phyloP scores from a whole-genome alignment of 2,888 invertebrate species.

The Erpobdella octoculata region DNA sequence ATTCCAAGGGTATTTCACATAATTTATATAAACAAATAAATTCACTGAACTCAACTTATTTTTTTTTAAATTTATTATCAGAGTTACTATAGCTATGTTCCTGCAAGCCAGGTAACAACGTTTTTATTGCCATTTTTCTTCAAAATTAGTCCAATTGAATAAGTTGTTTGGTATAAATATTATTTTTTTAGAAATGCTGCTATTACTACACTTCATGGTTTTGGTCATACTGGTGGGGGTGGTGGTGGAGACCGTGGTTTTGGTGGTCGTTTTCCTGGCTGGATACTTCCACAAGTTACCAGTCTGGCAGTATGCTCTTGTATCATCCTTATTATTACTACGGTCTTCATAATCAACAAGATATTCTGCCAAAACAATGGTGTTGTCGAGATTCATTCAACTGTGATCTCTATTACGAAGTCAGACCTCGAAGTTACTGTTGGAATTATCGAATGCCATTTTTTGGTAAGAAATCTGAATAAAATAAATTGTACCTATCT shows the following conservation, averaged over 20 bases:
- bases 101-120: too few species aligned
- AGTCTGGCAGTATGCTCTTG: constrained; percentile 13
- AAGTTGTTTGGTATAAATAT: neutral
- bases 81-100: too few species aligned
- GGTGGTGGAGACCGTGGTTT: constrained; percentile 11
- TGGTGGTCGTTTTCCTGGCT: constrained; percentile 23
- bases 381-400: constrained; percentile 24
- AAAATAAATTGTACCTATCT: neutral
- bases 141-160: too few species aligned
- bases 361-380: constrained; percentile 24
- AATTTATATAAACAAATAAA: too few species aligned
- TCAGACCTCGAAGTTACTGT: constrained; percentile 21
- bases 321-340: constrained; percentile 25
- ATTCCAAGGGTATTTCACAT: too few species aligned
- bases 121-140: too few species aligned
- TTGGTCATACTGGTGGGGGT: constrained; percentile 11
- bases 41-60: too few species aligned
- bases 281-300: neutral
- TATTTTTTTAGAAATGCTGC: constrained; percentile 22
- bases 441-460: constrained; percentile 6
- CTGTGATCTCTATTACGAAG: constrained; percentile 28
- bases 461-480: constrained; percentile 13
- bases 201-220: constrained; percentile 15
- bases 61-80: too few species aligned
- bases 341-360: neutral